Conservation (phyloP, 2,797 vertebrate genomes). For the Nasua narica region DNA sequence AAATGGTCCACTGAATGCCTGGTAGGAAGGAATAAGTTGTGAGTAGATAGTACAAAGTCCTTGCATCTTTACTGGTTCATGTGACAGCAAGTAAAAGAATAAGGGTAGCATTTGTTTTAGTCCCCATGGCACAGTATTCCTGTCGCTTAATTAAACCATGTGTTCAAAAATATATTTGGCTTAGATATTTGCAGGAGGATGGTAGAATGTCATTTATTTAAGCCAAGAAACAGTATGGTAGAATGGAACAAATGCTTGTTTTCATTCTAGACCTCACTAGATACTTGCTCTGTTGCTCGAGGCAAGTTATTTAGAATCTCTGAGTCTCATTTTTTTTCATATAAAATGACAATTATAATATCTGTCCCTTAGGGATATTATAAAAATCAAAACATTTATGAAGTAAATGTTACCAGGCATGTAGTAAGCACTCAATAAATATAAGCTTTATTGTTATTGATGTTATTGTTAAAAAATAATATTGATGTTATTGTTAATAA, state of each 20-base stretch:
- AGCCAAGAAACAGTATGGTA: not conserved
- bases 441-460: not conserved
- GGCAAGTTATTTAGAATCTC: not conserved
- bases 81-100: not conserved
- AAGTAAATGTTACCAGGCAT: not conserved
- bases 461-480: not conserved
- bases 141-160: not conserved
- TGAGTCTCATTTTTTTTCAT: not conserved
- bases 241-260: not conserved
- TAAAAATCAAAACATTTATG: conserved; percentile 7
- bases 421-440: not conserved
- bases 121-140: not conserved
- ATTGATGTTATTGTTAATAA: not conserved
- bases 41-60: not conserved
- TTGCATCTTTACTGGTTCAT: not conserved
- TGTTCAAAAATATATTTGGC: not conserved
- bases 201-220: not conserved
- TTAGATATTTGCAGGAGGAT: not conserved
- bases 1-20: not conserved
- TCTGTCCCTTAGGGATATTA: not conserved
- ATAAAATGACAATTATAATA: not conserved
- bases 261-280: not conserved
- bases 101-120: not conserved
- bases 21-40: not conserved
- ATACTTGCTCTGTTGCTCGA: not conserved